These are phyloP conservation scores for Sipha flava DNA, from an alignment of 1,140 invertebrate genomes.

Conservation along the genomic window DNA sequence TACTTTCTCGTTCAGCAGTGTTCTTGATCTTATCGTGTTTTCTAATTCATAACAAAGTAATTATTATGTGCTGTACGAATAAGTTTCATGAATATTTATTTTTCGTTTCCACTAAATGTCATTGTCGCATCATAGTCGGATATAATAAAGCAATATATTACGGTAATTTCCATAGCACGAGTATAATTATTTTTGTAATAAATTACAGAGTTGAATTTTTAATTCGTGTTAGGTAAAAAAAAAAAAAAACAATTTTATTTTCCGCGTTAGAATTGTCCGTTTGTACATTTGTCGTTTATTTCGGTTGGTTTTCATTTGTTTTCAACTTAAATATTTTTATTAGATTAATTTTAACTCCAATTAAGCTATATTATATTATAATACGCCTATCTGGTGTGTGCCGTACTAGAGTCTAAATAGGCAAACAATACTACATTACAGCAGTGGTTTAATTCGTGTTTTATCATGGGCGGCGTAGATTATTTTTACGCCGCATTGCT, in stretches of 20 bases:
- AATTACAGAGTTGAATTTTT: not conserved
- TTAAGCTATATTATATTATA: too few relatives aligned
- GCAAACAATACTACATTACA: not conserved
- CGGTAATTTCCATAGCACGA: not conserved
- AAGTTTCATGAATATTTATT: not conserved
- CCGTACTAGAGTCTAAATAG: not conserved
- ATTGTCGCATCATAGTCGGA: not conserved
- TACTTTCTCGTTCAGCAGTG: not conserved
- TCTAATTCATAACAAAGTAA: not conserved
- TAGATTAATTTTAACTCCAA: too few relatives aligned
- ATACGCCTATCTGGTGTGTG: too few relatives aligned
- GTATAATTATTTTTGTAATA: not conserved
- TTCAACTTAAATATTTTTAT: not conserved
- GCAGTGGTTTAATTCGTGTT: not conserved
- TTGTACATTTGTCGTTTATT: not conserved
- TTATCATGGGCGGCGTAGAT: not conserved
- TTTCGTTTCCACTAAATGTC: not conserved
- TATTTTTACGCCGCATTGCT: not conserved
- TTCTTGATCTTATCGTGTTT: not conserved
- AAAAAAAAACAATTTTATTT: not conserved
- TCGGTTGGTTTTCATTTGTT: not conserved
- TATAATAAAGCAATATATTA: not conserved
- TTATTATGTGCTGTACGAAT: not conserved
- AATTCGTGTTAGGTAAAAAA: not conserved
- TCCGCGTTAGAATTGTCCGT: not conserved